A percentile compares a stretch with the other conserved stretches of the same genome.
Evolutionary conservation across 2,888 invertebrate species (phyloP).

Genomic region (Lordiphosa fenestrarum): DNA sequence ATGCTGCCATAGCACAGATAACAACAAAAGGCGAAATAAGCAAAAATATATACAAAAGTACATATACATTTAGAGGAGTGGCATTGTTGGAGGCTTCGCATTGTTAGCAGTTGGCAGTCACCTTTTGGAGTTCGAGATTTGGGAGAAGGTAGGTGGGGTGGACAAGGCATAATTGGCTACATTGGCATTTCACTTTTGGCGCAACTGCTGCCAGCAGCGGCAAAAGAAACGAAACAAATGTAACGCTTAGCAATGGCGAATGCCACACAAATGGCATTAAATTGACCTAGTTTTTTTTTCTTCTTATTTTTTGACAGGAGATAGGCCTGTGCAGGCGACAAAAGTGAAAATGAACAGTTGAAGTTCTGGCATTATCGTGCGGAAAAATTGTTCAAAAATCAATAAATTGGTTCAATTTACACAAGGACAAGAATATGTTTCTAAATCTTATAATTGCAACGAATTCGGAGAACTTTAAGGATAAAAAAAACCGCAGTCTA

Average conservation of each 20-base stretch:
- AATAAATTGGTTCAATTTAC: too few relatives aligned
- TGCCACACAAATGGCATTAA: conserved; percentile 61
- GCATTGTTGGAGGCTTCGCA: conserved; percentile 55
- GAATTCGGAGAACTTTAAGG: too few relatives aligned
- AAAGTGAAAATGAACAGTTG: background rate
- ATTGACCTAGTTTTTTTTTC: conserved; percentile 65
- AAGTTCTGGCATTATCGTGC: too few relatives aligned
- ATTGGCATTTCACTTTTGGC: conserved; percentile 70
- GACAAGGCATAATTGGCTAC: conserved; percentile 66
- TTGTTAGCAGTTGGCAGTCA: conserved; percentile 68
- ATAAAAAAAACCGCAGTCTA: too few relatives aligned
- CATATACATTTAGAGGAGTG: conserved; percentile 40
- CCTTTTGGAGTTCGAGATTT: conserved; percentile 37
- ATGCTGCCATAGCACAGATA: conserved; percentile 43
- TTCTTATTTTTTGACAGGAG: background rate
- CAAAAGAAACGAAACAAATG: conserved; percentile 24
- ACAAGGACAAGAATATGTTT: too few relatives aligned
- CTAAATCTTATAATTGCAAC: too few relatives aligned
- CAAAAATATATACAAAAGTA: conserved; percentile 27
- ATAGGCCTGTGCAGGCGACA: conserved; percentile 26
- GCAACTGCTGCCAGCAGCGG: conserved; percentile 46
- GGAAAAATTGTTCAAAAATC: too few relatives aligned
- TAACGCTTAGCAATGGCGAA: conserved; percentile 36
- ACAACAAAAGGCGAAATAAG: conserved; percentile 61
- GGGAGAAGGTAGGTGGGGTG: conserved; percentile 1